A percentile compares a stretch with the other conserved stretches of the same genome.
Conservation (phyloP, 1,140 invertebrate genomes). For the Mya arenaria region DNA sequence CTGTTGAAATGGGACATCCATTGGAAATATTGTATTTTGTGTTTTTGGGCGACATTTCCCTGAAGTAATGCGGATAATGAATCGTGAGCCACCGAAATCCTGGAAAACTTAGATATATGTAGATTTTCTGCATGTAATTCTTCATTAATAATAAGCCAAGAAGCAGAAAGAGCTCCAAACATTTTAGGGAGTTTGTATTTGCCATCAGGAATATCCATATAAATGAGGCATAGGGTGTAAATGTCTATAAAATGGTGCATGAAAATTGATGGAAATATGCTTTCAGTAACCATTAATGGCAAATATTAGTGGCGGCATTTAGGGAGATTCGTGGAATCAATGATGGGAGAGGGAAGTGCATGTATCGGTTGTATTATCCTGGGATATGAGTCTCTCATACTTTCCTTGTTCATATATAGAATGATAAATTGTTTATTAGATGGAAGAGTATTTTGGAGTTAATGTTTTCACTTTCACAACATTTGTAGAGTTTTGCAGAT, state of each 20-base stretch:
- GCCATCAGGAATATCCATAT: constrained; percentile 48
- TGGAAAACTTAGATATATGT: constrained; percentile 42
- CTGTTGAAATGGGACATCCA: constrained; percentile 40
- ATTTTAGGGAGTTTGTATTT: no score
- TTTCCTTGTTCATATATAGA: no score
- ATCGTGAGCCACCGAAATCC: constrained; percentile 6
- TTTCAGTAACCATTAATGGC: constrained; percentile 34
- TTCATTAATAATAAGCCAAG: constrained; percentile 17
- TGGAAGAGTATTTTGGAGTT: no score
- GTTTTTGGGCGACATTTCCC: not conserved
- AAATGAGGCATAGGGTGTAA: constrained; percentile 49
- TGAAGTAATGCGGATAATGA: constrained; percentile 3
- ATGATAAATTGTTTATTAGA: no score
- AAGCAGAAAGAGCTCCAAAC: no score
- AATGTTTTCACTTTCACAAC: no score
- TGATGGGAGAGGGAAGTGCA: no score
- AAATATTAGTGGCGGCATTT: constrained; percentile 14
- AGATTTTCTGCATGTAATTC: constrained; percentile 35
- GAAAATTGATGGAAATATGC: constrained; percentile 52
- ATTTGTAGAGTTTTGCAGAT: no score
- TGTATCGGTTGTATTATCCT: no score
- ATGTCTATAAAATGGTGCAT: constrained; percentile 49
- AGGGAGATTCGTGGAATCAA: no score
- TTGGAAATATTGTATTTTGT: constrained; percentile 7
- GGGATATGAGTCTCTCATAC: no score